Evolutionary conservation across 2,797 vertebrate genomes (phyloP).

Genomic region (Ataeniobius toweri): DNA sequence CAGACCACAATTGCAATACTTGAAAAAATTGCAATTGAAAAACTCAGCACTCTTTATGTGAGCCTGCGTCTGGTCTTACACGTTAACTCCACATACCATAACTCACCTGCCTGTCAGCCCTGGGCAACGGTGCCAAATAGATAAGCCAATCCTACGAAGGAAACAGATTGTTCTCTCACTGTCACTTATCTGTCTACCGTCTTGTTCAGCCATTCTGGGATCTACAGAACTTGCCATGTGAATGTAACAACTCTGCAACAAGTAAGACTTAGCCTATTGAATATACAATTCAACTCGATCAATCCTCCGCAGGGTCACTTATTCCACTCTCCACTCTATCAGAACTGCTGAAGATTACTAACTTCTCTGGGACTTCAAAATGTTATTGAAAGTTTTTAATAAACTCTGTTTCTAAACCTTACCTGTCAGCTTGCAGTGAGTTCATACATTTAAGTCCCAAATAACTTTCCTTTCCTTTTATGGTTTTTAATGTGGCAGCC

Average conservation of each 20-base stretch:
- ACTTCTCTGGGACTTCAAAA: not conserved
- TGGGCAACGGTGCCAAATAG: too few species aligned
- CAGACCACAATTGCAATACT: too few species aligned
- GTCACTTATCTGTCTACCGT: not conserved
- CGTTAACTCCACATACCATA: too few species aligned
- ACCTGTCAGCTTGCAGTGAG: not conserved
- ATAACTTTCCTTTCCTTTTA: not conserved
- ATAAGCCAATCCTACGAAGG: too few species aligned
- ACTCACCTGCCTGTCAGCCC: too few species aligned
- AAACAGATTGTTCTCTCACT: not conserved
- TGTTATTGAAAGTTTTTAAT: not conserved
- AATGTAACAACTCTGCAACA: not conserved
- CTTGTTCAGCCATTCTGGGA: not conserved
- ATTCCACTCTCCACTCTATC: not conserved
- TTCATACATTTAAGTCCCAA: not conserved
- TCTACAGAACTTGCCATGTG: not conserved
- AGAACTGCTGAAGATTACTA: not conserved
- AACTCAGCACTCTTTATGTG: too few species aligned
- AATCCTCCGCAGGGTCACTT: not conserved
- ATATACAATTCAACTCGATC: not conserved
- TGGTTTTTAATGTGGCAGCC: not conserved
- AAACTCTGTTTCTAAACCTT: not conserved
- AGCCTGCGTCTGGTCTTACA: too few species aligned
- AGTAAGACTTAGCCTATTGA: not conserved
- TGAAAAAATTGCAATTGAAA: too few species aligned